phyloP scores from a whole-genome alignment of 2,113 vertebrate species.

The Microcebus jonahi region DNA sequence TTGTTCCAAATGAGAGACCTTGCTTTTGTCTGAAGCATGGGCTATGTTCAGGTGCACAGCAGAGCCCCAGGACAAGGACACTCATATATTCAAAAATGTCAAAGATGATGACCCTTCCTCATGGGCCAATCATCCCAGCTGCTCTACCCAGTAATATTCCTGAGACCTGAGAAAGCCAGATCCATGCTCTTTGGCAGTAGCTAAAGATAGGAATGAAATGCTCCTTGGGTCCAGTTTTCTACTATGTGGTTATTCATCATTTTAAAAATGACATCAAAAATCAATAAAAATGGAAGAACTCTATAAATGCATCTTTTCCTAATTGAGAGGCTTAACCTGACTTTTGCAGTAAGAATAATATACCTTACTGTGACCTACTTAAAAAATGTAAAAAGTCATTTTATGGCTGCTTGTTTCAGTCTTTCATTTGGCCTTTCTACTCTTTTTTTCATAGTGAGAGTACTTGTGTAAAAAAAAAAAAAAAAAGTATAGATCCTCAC shows the following conservation, averaged over 20 bases:
- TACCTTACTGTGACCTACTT: constrained; percentile 72
- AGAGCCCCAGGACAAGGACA: constrained; percentile 70
- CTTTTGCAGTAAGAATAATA: constrained; percentile 80
- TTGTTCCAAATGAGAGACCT: constrained; percentile 80
- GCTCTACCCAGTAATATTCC: constrained; percentile 64
- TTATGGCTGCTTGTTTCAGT: constrained; percentile 74
- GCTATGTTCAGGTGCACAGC: constrained; percentile 61
- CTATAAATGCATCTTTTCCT: constrained; percentile 77
- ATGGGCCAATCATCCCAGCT: constrained; percentile 46
- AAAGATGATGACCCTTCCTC: constrained; percentile 66
- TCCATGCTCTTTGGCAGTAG: constrained; percentile 55
- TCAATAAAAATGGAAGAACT: constrained; percentile 81
- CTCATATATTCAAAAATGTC: constrained; percentile 74
- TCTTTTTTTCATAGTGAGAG: neutral
- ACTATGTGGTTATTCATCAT: constrained; percentile 77
- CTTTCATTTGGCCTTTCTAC: constrained; percentile 68
- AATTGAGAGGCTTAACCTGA: constrained; percentile 81
- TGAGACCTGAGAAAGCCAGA: constrained; percentile 54
- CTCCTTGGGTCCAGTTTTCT: constrained; percentile 69
- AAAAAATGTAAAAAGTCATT: constrained; percentile 77
- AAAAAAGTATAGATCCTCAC: constrained; percentile 60
- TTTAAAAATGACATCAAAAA: constrained; percentile 79
- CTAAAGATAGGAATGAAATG: constrained; percentile 63
- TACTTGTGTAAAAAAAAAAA: neutral
- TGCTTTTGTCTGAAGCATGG: constrained; percentile 73